Base-by-base conservation (phyloP, 2,113 vertebrate species). In the Arizona elegans region DNA sequence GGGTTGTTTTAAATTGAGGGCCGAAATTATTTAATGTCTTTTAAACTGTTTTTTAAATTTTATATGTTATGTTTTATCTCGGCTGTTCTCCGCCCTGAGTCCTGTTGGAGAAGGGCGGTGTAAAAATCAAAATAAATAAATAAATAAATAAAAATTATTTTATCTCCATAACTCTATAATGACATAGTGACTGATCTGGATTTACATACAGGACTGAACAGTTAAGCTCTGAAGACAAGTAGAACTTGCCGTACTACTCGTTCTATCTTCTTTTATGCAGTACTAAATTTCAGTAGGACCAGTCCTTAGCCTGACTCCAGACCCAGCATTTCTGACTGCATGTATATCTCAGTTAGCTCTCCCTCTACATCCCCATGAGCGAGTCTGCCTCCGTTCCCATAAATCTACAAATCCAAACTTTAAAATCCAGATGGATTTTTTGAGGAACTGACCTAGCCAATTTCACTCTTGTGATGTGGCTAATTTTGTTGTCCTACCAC, bases 401-500 rank as follows among this genome's bases (percentile, higher is more conserved):
- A 54, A 29, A 24, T 54, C 86, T 15, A 86, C 21, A 52, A 17
- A 62, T n/a, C 10, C 43, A 33, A 59, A 21, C 29, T 33, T 87
- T 50, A 52, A 47, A 87, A 58, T 24, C 23, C 21, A 43, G 17
- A 19, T 43, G n/a, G 54, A 81, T 26, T 8, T 56, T 55, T 85
- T 19, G n/a, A 85, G 21, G 23, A 70, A 53, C 13, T 75, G 38
- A 91, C 90, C 86, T 90, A 95, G 93, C 94, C 55, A 92, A 50
- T 12, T 26, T 93, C 26, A 8, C 86, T 96, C 86, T 81, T 92
- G 56, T 93, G 93, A 93, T 0, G 26, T 75, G 21, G 15, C 0
- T 0, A 91, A 94, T 55, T 94, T 8, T 56, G 26, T 95, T 94
- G 90, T 91, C 87, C 95, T 93, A 53, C 11, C 2, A 53, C 11